These are phyloP conservation scores for Brachionus plicatilis DNA, from an alignment of 1,140 invertebrate genomes.

Conservation along the genomic window DNA sequence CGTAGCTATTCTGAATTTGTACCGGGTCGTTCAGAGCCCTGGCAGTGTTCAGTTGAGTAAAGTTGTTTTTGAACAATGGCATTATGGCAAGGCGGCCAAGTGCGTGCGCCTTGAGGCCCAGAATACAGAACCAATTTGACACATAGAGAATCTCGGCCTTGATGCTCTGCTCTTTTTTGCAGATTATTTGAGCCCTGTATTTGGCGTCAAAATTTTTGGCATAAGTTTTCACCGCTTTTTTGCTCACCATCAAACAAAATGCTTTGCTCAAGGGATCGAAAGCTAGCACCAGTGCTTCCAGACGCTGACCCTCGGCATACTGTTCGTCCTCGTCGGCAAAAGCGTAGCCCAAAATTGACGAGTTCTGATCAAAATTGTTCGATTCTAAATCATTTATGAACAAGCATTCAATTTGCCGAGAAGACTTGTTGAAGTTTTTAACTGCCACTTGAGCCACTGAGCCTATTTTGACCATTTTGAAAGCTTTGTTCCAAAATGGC, in stretches of 20 bases:
- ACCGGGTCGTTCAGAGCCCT: background rate
- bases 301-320: constrained; percentile 40
- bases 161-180: constrained; percentile 43
- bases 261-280: constrained; percentile 42
- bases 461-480: constrained; percentile 2
- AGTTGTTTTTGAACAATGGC: constrained; percentile 42
- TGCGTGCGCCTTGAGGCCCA: constrained; percentile 44
- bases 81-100: constrained; percentile 46
- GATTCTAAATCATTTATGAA: constrained; percentile 21
- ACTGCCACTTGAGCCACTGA: background rate
- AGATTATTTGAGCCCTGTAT: constrained; percentile 40
- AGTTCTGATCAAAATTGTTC: constrained; percentile 6
- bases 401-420: constrained; percentile 11
- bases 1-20: background rate
- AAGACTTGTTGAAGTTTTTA: background rate
- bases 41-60: constrained; percentile 31
- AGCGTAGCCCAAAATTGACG: background rate
- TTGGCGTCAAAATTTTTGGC: constrained; percentile 37
- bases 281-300: constrained; percentile 44
- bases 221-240: constrained; percentile 25
- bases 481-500: constrained; percentile 2
- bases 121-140: constrained; percentile 46
- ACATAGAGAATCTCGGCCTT: constrained; percentile 45
- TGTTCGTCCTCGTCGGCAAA: constrained; percentile 24
- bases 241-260: constrained; percentile 42